Conservation (phyloP, 2,113 vertebrate species). For the Rhabdomys dilectus region DNA sequence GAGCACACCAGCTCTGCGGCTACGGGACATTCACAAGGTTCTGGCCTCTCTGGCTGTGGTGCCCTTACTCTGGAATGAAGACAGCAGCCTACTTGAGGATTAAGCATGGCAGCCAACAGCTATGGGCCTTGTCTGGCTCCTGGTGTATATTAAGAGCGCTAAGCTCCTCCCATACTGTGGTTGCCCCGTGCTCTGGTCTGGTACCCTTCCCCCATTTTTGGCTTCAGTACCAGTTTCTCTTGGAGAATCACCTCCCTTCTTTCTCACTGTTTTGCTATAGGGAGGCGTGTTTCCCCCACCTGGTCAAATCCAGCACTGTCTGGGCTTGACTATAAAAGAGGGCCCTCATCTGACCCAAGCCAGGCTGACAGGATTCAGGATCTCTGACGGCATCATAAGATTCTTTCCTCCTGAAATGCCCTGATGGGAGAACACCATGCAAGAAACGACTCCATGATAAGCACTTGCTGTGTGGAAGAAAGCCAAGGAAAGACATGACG, state of each 20-base stretch:
- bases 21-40: not conserved
- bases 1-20: not conserved
- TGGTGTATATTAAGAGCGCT: accelerated
- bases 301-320: not conserved
- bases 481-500: not conserved
- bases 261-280: not conserved
- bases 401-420: too few relatives aligned
- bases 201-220: not conserved
- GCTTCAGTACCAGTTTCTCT: not conserved
- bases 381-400: not conserved
- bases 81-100: not conserved
- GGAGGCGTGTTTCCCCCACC: not conserved
- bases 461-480: not conserved
- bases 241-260: not conserved
- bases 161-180: not conserved
- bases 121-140: not conserved
- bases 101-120: not conserved
- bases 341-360: not conserved
- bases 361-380: not conserved
- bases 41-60: not conserved
- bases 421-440: not conserved
- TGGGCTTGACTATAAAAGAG: not conserved
- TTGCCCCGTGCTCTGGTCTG: not conserved
- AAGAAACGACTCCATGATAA: not conserved
- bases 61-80: not conserved